These are phyloP conservation scores for Euglossa dilemma DNA, from an alignment of 1,140 invertebrate species.

Conservation along the genomic window DNA sequence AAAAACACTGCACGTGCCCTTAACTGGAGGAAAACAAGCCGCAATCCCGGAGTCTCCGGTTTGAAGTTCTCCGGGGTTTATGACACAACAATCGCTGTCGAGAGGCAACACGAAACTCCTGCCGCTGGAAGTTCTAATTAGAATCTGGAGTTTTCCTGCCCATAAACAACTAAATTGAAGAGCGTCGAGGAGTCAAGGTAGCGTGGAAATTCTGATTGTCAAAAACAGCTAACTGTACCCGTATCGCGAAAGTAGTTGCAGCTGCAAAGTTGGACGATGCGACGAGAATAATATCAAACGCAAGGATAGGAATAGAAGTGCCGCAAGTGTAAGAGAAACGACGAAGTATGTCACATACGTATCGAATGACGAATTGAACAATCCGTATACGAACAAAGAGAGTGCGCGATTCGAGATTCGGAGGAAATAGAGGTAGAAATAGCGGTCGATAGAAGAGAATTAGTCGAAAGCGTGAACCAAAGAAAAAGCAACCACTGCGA, in stretches of 20 bases:
- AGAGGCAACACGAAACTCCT: constrained; percentile 4
- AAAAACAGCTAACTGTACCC: not conserved
- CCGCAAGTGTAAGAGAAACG: not conserved
- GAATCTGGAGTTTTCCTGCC: constrained; percentile 13
- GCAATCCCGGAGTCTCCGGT: not conserved
- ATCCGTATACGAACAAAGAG: no score
- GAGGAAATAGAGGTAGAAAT: no score
- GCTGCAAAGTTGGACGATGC: not conserved
- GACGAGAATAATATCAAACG: not conserved
- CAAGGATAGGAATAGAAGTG: not conserved
- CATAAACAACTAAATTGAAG: constrained; percentile 2
- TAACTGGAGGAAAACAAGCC: not conserved
- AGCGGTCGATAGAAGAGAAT: not conserved
- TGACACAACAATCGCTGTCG: constrained; percentile 14
- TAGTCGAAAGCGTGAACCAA: not conserved
- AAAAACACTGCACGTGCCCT: not conserved
- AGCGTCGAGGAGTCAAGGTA: not conserved
- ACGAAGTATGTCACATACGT: no score
- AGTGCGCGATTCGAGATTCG: no score
- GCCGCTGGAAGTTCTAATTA: constrained; percentile 23
- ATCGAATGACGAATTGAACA: not conserved
- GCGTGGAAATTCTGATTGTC: constrained; percentile 13
- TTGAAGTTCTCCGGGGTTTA: constrained; percentile 1
- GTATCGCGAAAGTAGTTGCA: not conserved
- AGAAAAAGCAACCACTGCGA: not conserved